Percentiles rank a stretch among this genome's conserved stretches.
phyloP scores from a whole-genome alignment of 2,113 vertebrate species.

The Talpa occidentalis region DNA sequence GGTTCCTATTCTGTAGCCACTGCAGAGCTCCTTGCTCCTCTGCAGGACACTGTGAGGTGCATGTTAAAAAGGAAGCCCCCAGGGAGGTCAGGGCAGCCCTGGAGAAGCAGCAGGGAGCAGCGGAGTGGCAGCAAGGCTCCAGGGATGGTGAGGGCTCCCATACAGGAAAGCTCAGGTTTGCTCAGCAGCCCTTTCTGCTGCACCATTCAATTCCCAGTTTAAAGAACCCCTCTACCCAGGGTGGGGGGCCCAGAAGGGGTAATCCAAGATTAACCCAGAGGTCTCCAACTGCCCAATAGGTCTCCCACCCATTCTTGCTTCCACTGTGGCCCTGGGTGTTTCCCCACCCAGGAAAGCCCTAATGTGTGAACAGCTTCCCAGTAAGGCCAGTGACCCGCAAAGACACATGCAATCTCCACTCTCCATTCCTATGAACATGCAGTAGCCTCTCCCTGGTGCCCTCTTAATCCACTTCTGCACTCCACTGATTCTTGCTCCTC shows the following conservation, averaged over 20 bases:
- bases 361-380: background rate
- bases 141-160: background rate
- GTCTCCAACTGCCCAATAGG: background rate
- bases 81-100: slow-evolving; percentile 66
- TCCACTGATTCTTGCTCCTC: background rate
- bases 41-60: slow-evolving; percentile 61
- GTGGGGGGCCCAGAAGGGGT: background rate
- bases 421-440: background rate
- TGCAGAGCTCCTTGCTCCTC: slow-evolving; percentile 60
- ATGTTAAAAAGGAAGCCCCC: slow-evolving; percentile 78
- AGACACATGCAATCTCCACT: background rate
- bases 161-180: background rate
- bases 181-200: background rate
- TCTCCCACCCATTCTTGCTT: background rate
- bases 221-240: background rate
- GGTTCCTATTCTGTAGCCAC: slow-evolving; percentile 51
- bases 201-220: background rate
- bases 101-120: slow-evolving; percentile 53
- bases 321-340: background rate
- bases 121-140: background rate
- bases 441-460: background rate
- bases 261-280: background rate
- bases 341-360: background rate
- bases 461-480: background rate
- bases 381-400: slow-evolving; percentile 21